Conservation (phyloP, 2,797 vertebrate species). For the Dendrocincla tyrannina region DNA sequence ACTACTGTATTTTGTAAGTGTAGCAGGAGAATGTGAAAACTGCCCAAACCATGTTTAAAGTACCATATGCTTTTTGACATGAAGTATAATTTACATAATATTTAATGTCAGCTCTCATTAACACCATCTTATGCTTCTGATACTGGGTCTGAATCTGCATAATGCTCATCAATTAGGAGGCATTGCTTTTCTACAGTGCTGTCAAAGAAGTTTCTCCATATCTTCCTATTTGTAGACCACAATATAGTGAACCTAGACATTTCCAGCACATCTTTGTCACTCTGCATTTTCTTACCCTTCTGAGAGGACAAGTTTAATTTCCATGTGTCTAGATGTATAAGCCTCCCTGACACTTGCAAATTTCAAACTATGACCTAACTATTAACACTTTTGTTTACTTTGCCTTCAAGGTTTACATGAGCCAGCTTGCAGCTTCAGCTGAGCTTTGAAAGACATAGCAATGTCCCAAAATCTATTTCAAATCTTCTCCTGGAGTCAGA, state of each 20-base stretch:
- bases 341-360: not conserved
- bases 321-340: not conserved
- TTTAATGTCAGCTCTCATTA: not conserved
- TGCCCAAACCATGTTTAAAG: not conserved
- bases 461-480: not conserved
- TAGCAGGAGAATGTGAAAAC: not conserved
- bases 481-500: not conserved
- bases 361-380: not conserved
- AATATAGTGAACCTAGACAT: not conserved
- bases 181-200: not conserved
- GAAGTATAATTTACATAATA: not conserved
- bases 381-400: not conserved
- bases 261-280: not conserved
- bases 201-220: not conserved
- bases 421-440: not conserved
- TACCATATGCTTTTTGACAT: not conserved
- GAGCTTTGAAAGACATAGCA: not conserved
- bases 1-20: not conserved
- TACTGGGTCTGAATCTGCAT: not conserved
- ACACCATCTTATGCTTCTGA: not conserved
- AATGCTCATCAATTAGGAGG: not conserved
- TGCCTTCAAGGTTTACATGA: not conserved
- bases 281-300: not conserved
- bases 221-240: not conserved
- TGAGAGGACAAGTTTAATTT: not conserved